Conservation (phyloP, 53 echinoderm and acorn worm species). For the Mesocentrotus franciscanus region DNA sequence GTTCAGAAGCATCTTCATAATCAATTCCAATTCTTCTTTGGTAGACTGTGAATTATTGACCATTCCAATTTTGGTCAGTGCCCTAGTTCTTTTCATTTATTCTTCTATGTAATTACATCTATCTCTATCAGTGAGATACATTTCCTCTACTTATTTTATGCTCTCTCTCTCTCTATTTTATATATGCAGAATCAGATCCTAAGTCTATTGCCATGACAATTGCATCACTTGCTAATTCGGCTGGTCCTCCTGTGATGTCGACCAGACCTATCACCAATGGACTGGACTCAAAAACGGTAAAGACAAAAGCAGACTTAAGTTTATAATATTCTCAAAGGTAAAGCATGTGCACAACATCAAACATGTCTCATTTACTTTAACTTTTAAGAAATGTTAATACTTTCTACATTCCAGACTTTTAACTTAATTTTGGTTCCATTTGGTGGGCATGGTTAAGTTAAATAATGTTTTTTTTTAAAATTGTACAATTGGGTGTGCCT, state of each 20-base stretch:
- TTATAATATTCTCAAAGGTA: neutral
- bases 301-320: neutral
- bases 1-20: too few relatives aligned
- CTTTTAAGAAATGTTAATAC: too few relatives aligned
- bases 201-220: slow-evolving; percentile 99
- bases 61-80: too few relatives aligned
- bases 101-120: too few relatives aligned
- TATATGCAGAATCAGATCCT: slow-evolving; percentile 78
- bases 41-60: too few relatives aligned
- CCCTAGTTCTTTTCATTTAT: too few relatives aligned
- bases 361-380: too few relatives aligned
- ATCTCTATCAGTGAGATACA: neutral
- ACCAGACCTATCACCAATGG: slow-evolving; percentile 82
- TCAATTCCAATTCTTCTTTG: too few relatives aligned
- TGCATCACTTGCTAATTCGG: slow-evolving; percentile 90
- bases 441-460: too few relatives aligned
- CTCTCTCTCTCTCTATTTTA: neutral
- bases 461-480: neutral
- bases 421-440: too few relatives aligned
- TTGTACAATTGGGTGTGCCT: neutral
- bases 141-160: neutral
- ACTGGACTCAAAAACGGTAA: slow-evolving; percentile 69
- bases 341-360: too few relatives aligned
- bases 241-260: slow-evolving; percentile 55
- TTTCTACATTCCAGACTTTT: too few relatives aligned